phyloP scores from a whole-genome alignment of 30 jellyfish, hydroid and myxozoan species.

The Hydractinia symbiolongicarpus region DNA sequence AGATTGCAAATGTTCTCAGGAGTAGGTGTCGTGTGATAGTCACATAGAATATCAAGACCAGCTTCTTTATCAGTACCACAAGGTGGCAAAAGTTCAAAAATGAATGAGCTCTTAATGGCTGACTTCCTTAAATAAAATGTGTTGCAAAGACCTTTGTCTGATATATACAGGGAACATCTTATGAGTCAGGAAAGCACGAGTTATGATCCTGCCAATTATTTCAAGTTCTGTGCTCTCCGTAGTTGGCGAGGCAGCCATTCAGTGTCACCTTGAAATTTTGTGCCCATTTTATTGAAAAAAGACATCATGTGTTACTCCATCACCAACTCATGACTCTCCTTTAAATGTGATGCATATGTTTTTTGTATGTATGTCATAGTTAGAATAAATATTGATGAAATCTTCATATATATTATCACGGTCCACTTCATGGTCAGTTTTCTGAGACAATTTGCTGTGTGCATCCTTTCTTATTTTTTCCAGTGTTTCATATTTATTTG shows the following conservation, averaged over 20 bases:
- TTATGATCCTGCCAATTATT: not conserved
- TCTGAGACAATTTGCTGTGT: too few species aligned
- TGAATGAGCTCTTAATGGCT: not conserved
- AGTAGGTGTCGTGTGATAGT: not conserved
- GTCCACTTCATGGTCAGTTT: not conserved
- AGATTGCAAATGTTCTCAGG: not conserved
- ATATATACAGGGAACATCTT: conserved; percentile 3
- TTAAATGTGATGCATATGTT: not conserved
- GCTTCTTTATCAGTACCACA: not conserved
- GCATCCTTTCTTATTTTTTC: not conserved
- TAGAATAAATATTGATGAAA: not conserved
- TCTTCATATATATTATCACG: conserved; percentile 12
- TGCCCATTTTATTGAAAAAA: not conserved
- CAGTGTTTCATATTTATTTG: not conserved
- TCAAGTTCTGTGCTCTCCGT: not conserved
- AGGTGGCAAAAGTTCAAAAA: not conserved
- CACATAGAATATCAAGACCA: conserved; percentile 3
- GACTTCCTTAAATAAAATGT: not conserved
- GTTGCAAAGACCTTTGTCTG: not conserved
- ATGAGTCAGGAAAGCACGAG: not conserved
- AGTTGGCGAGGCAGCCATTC: conserved; percentile 6
- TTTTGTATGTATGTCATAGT: not conserved
- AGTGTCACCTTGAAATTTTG: conserved; percentile 1
- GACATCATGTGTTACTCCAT: not conserved
- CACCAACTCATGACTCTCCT: not conserved